Conservation (phyloP, 2,113 vertebrate genomes). For the Bos javanicus region DNA sequence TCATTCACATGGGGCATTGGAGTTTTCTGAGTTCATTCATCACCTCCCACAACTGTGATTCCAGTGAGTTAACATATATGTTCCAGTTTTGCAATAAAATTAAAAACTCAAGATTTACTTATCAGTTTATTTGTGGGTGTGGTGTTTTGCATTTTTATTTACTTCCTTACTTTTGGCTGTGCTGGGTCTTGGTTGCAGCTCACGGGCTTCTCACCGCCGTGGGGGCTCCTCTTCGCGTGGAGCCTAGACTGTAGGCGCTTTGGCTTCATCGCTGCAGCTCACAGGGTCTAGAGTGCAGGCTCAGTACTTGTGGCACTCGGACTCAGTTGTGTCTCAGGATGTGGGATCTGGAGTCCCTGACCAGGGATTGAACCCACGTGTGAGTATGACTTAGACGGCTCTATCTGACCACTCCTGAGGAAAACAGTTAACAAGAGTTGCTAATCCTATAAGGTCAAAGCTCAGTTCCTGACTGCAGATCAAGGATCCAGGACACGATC, state of each 20-base stretch:
- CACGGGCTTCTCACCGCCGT: rapidly evolving
- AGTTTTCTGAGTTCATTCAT: background rate
- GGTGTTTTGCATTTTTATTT: background rate
- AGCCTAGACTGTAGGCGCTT: rapidly evolving
- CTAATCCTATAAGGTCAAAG: background rate
- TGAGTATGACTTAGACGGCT: background rate
- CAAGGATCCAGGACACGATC: background rate
- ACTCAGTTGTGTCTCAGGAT: background rate
- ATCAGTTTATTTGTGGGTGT: background rate
- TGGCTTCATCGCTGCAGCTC: background rate
- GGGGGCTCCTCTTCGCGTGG: background rate
- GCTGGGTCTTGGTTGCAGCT: background rate
- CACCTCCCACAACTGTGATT: background rate
- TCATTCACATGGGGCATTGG: background rate
- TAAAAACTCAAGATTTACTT: background rate
- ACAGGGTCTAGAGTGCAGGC: background rate
- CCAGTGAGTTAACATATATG: background rate
- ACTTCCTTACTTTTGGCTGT: background rate
- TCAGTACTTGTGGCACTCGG: background rate
- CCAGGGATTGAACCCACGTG: background rate
- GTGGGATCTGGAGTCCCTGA: background rate
- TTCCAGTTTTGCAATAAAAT: background rate
- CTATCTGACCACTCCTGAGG: background rate
- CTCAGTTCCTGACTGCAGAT: background rate
- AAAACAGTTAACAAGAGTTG: background rate